A percentile compares a stretch with the other conserved stretches of the same genome.
These are phyloP conservation scores for Eulemur mongoz DNA, from an alignment of 2,797 vertebrate genomes.

Conservation along the genomic window DNA sequence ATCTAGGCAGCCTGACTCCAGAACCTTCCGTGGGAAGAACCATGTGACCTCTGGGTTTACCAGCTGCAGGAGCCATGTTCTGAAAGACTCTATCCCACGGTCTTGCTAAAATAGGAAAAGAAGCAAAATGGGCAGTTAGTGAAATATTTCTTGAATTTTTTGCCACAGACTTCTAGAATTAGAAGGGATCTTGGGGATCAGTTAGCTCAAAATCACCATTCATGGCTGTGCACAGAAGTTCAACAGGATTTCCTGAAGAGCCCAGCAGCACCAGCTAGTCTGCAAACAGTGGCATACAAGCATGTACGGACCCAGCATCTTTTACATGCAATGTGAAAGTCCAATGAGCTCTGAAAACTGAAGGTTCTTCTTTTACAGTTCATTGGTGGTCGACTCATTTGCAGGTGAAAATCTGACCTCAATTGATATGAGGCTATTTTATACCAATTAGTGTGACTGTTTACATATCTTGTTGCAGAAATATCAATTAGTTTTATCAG, in stretches of 20 bases:
- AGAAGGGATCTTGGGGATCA: background rate
- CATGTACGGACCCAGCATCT: background rate
- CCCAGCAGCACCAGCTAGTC: background rate
- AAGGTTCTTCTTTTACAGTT: slow-evolving; percentile 33
- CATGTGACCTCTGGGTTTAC: background rate
- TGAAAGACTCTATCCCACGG: background rate
- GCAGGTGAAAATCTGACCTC: slow-evolving; percentile 58
- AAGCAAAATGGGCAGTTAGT: background rate
- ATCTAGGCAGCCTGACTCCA: background rate
- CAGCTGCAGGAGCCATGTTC: background rate
- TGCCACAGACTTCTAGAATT: background rate
- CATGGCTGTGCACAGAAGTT: background rate
- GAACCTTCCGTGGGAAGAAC: background rate
- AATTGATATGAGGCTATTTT: slow-evolving; percentile 3
- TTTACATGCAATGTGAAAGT: background rate
- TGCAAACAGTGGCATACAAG: background rate
- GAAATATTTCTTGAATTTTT: slow-evolving; percentile 13
- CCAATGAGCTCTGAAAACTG: background rate
- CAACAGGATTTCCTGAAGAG: background rate
- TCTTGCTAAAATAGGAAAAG: background rate
- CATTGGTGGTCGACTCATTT: slow-evolving; percentile 53
- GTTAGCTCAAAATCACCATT: slow-evolving; percentile 7
- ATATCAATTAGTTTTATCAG: slow-evolving; percentile 53
- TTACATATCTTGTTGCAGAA: slow-evolving; percentile 50
- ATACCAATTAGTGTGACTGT: slow-evolving; percentile 53